Percentiles rank a stretch among this genome's conserved stretches.
Conservation (phyloP, 2,888 invertebrate genomes). For the Acrobasis suavella region DNA sequence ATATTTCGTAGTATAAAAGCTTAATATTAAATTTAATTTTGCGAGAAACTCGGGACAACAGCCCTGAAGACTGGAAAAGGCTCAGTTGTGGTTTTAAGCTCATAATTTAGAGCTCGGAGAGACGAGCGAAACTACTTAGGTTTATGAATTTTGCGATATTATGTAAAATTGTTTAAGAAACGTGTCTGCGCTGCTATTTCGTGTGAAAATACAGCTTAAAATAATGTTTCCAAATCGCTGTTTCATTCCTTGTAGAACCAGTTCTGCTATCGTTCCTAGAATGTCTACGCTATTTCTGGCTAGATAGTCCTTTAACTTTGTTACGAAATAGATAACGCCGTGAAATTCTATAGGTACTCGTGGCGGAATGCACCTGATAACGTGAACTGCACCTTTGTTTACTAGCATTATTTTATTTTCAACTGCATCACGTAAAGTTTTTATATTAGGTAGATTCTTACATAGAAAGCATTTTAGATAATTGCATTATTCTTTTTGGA, state of each 20-base stretch:
- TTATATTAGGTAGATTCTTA: not conserved
- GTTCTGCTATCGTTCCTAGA: conserved; percentile 11
- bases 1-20: not conserved
- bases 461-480: not conserved
- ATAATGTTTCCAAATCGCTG: not conserved
- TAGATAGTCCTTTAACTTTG: conserved; percentile 34
- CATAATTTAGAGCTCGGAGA: not conserved
- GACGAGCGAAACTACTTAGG: too few species aligned
- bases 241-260: not conserved
- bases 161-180: too few species aligned
- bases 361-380: conserved; percentile 32
- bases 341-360: conserved; percentile 23
- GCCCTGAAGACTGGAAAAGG: not conserved
- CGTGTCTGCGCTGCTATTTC: too few species aligned
- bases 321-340: conserved; percentile 37
- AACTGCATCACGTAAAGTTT: not conserved
- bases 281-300: conserved; percentile 8
- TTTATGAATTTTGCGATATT: too few species aligned
- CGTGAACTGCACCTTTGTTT: conserved; percentile 18
- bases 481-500: not conserved
- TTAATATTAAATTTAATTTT: conserved; percentile 19
- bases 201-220: too few species aligned
- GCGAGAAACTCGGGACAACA: conserved; percentile 22
- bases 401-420: not conserved
- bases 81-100: not conserved